Conservation (phyloP, 1,140 invertebrate species). For the Drosophila leontia region DNA sequence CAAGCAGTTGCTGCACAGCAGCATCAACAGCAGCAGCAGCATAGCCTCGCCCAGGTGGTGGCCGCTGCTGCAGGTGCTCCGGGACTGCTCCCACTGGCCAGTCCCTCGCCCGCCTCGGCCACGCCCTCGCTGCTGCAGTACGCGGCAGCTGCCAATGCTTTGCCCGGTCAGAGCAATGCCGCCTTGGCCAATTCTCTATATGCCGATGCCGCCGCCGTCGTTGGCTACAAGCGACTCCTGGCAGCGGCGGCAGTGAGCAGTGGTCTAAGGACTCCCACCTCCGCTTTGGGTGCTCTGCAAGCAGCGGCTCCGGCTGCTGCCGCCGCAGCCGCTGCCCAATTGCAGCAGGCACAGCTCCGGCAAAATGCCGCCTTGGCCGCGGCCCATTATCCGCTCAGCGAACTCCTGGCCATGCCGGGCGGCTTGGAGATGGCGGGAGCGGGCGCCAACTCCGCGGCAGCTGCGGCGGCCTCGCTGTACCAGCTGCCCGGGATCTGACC, state of each 20-base stretch:
- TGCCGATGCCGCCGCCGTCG: constrained; percentile 79
- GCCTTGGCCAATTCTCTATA: constrained; percentile 71
- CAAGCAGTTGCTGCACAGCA: constrained; percentile 74
- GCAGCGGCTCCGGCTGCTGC: constrained; percentile 76
- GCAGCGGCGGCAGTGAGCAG: constrained; percentile 78
- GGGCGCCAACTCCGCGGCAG: constrained; percentile 62
- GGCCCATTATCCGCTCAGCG: constrained; percentile 88
- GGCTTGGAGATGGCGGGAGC: constrained; percentile 86
- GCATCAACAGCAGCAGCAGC: constrained; percentile 83
- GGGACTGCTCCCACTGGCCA: constrained; percentile 56
- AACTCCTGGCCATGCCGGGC: constrained; percentile 88
- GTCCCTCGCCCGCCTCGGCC: constrained; percentile 31
- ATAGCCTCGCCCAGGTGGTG: constrained; percentile 67
- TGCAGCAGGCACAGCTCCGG: constrained; percentile 67
- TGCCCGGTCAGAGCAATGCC: constrained; percentile 62
- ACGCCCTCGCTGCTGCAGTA: constrained; percentile 76
- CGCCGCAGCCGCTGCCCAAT: constrained; percentile 61
- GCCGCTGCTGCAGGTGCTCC: constrained; percentile 85
- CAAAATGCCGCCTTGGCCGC: constrained; percentile 85
- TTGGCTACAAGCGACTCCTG: constrained; percentile 80
- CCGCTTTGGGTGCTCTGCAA: constrained; percentile 62
- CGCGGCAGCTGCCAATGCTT: constrained; percentile 68
- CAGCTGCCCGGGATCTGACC: constrained; percentile 89
- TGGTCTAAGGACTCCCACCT: constrained; percentile 57
- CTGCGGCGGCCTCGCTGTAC: constrained; percentile 86